Conservation (phyloP, 2,113 vertebrate species). For the Pelusios castaneus region DNA sequence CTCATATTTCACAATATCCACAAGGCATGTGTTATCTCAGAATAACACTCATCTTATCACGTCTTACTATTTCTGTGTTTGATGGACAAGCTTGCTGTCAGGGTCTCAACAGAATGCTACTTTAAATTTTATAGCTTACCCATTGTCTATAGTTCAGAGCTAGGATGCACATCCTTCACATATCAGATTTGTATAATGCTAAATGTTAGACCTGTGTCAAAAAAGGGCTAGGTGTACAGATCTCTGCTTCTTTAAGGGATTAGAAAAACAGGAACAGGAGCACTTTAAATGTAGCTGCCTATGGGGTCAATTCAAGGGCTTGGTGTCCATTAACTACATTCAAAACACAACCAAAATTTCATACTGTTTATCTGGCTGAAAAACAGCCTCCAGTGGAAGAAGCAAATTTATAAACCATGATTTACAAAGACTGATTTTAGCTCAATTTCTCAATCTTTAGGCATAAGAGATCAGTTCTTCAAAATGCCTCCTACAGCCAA, state of each 20-base stretch:
- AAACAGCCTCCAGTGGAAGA: background rate
- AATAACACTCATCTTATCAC: background rate
- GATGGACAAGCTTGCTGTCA: slow-evolving; percentile 23
- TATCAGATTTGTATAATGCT: accelerated
- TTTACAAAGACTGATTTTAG: background rate
- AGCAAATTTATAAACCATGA: background rate
- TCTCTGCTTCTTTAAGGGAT: background rate
- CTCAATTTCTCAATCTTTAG: background rate
- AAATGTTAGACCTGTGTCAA: background rate
- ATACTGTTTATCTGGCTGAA: background rate
- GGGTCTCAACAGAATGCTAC: background rate
- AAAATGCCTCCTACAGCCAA: background rate
- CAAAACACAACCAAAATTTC: background rate
- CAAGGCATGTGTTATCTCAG: slow-evolving; percentile 62
- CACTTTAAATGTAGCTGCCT: background rate
- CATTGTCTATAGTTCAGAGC: background rate
- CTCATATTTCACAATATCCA: background rate
- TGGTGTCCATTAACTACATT: background rate
- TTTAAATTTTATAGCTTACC: background rate
- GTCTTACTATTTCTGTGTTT: background rate
- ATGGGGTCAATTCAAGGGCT: background rate
- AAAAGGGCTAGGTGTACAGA: background rate
- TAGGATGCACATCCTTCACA: background rate
- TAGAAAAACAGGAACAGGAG: background rate
- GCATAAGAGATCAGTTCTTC: accelerated